Evolutionary conservation across 1,140 invertebrate species (phyloP).

Genomic region (Leucophenga varia): DNA sequence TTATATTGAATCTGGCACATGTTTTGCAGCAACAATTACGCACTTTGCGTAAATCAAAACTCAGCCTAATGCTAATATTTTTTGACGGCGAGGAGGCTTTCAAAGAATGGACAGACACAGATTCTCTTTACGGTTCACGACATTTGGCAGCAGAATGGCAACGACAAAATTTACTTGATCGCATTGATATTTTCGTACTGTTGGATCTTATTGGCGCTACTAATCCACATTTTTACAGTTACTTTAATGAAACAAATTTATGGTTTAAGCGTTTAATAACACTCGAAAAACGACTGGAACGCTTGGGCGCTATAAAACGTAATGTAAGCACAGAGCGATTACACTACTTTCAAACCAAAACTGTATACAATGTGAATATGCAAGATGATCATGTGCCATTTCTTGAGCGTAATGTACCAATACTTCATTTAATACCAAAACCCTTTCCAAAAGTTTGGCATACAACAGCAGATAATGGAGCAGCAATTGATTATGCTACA

Average conservation of each 20-base stretch:
- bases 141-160: slow-evolving; percentile 80
- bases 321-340: slow-evolving; percentile 49
- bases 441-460: slow-evolving; percentile 93
- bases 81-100: slow-evolving; percentile 99
- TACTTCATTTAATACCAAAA: slow-evolving; percentile 33
- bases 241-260: slow-evolving; percentile 69
- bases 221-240: slow-evolving; percentile 80
- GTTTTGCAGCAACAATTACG: slow-evolving; percentile 65
- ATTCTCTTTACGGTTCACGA: slow-evolving; percentile 91
- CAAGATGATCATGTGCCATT: slow-evolving; percentile 97
- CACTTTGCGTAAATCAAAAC: slow-evolving; percentile 61
- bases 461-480: slow-evolving; percentile 71
- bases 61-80: slow-evolving; percentile 91
- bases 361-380: slow-evolving; percentile 60
- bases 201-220: slow-evolving; percentile 86
- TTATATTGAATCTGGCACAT: slow-evolving; percentile 85
- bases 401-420: slow-evolving; percentile 64
- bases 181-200: slow-evolving; percentile 76
- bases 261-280: slow-evolving; percentile 67
- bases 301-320: slow-evolving; percentile 58
- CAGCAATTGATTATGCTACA: slow-evolving; percentile 75
- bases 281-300: slow-evolving; percentile 64
- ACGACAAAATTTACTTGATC: slow-evolving; percentile 25
- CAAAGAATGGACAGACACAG: slow-evolving; percentile 74
- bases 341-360: slow-evolving; percentile 64